These are phyloP conservation scores for Oxytorus armatus DNA, from an alignment of 2,888 invertebrate genomes.

Conservation along the genomic window DNA sequence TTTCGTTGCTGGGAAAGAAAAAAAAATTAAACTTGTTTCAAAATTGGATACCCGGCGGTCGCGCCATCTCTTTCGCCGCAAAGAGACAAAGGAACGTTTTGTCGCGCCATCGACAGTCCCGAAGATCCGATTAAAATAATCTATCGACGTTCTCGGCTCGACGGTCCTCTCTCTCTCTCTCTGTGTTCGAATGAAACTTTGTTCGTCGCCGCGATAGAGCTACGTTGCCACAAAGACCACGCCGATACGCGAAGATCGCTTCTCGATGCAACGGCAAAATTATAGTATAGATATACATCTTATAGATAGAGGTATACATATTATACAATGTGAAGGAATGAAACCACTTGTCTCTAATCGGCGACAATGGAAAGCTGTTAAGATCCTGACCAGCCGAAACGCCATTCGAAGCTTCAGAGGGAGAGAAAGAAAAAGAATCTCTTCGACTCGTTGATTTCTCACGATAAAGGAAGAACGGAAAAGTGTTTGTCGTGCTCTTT, in stretches of 20 bases:
- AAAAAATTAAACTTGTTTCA: constrained; percentile 44
- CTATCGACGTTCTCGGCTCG: constrained; percentile 68
- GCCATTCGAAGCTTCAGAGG: constrained; percentile 52
- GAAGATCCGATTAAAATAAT: constrained; percentile 75
- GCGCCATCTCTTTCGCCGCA: constrained; percentile 40
- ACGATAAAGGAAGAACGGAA: constrained; percentile 26
- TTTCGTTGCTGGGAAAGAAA: constrained; percentile 32
- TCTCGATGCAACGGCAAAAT: not conserved
- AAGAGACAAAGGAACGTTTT: constrained; percentile 74
- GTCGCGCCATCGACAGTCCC: constrained; percentile 68
- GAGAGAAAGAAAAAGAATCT: no score
- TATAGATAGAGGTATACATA: not conserved
- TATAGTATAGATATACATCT: not conserved
- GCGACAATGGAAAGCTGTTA: constrained; percentile 78
- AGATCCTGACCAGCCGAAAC: constrained; percentile 61
- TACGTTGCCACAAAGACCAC: constrained; percentile 11
- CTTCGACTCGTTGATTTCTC: constrained; percentile 71
- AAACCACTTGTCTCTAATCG: constrained; percentile 79
- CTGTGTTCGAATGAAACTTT: constrained; percentile 61
- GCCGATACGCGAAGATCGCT: constrained; percentile 9
- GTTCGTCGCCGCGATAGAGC: not conserved
- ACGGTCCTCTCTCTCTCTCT: constrained; percentile 35
- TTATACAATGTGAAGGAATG: constrained; percentile 62
- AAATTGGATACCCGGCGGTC: constrained; percentile 53
- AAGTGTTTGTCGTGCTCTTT: constrained; percentile 29